Evolutionary conservation across 1,140 invertebrate genomes (phyloP), one percentile per base, ranked within the genome.

Genomic region (Tachypleus tridentatus): DNA sequence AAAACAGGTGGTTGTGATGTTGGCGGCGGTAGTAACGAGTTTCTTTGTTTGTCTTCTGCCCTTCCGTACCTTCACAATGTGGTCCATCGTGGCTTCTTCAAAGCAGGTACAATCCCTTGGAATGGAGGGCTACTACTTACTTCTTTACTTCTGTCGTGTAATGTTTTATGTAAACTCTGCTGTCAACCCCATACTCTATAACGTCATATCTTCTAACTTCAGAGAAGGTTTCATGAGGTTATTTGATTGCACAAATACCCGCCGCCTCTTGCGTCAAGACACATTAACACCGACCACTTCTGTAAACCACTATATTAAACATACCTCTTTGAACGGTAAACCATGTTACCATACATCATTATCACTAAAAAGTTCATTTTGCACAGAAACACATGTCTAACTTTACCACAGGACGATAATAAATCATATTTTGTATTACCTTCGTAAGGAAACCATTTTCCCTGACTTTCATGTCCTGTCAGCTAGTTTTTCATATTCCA

Each of bases 11-110:
- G 88, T 95, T 6, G 73, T 90, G 29, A 95, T 94, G 90, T 77
- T 96, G 8, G 89, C 86, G 4, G 88, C 89, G 3, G 91, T 97
- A 0, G 90, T 96, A 0, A 73, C 88, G 10, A 87, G 88, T 8
- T 96, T 95, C 76, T 96, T 95, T 75, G 77, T 93, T 49, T 94
- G 91, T 73, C 80, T 96, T 49, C 76, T 95, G 58, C 93, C 93
- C 4, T 91, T 95, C 73, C 82, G 88, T 57, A 83, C 90, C 4
- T 79, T 96, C 10, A 91, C 87, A 1, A 76, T 95, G 53, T 92
- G 87, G 86, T 87, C 93, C 64, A 85, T 93, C 11, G 29, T 73
- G 29, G 84, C 84, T 4, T 82, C 87, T 5, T 78, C 81, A 3
- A 83, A 87, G 70, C 82, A 82, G 60, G 76, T 88, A 67, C 73